Base-by-base conservation (phyloP, 2,888 invertebrate genomes). In the Bedellia somnulentella region DNA sequence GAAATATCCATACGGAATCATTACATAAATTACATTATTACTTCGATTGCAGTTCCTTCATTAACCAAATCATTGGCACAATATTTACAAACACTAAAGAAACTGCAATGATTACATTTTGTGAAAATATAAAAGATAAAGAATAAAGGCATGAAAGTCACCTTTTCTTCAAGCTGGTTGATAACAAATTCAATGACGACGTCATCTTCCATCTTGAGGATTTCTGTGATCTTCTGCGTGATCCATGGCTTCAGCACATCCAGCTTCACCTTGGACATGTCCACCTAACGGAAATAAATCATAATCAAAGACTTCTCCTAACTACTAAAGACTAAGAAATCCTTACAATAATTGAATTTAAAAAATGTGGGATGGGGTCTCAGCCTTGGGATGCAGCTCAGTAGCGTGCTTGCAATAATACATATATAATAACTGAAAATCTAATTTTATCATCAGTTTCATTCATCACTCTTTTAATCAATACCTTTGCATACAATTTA, bases 211-310 rank as follows among this genome's bases (percentile, higher is more conserved):
- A 97, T 92, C 47, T 94, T 93, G 31, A 99, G 81, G 35, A 98
- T 87, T 55, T 97, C 94, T 2, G 95, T 97, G 35, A 99, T 88
- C 68, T 94, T 92, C 57, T 92, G 88, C 15, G 95, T 92, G 54
- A 99, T 99, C 99, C 99, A 99, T 40, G 99, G 99, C 57, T 98
- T 96, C 50, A 99, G 81, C 25, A 94, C 93, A 55, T 99, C 97
- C 49, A 99, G 75, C 63, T 99, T 98, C 35, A 99, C 93, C 77
- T 97, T 97, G 30, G 89, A 87, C 93, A 98, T 95, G 63, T 99
- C 97, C 61, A 99, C 91, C 94, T 57, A 34, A 24, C 4, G 21
- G 24, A 37, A 8, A 21, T 21, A n/a, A n/a, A n/a, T n/a, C n/a
- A n/a, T n/a, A n/a, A n/a, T n/a, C n/a, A n/a, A n/a, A n/a, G n/a